Percentiles rank a stretch among this genome's conserved stretches.
phyloP scores from a whole-genome alignment of 2,113 vertebrate species.

The Aramus guarauna region DNA sequence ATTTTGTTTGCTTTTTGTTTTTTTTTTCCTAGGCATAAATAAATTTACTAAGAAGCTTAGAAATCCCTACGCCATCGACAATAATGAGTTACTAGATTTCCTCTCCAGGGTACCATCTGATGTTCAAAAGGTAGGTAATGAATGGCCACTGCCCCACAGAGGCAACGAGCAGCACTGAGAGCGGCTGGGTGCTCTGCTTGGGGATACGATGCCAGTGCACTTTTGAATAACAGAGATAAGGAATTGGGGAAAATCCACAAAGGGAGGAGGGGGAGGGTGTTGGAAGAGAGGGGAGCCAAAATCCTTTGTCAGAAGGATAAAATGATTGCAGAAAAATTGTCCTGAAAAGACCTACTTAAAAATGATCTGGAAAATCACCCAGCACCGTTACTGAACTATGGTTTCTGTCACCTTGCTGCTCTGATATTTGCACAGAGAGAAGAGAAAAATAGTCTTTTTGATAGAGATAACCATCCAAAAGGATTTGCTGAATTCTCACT shows the following conservation, averaged over 20 bases:
- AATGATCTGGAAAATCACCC: slow-evolving; percentile 55
- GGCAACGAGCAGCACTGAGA: neutral
- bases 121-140: slow-evolving; percentile 93
- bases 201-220: neutral
- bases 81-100: slow-evolving; percentile 94
- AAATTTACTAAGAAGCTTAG: slow-evolving; percentile 98
- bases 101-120: slow-evolving; percentile 97
- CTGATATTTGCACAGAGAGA: neutral
- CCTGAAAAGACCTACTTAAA: slow-evolving; percentile 64
- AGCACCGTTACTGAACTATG: neutral
- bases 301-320: slow-evolving; percentile 53
- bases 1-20: slow-evolving; percentile 17
- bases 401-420: slow-evolving; percentile 37
- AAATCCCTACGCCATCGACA: slow-evolving; percentile 90
- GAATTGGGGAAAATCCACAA: slow-evolving; percentile 46
- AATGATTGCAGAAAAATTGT: slow-evolving; percentile 65
- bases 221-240: slow-evolving; percentile 50
- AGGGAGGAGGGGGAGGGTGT: neutral
- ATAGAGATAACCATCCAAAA: neutral
- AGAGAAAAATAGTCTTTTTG: slow-evolving; percentile 22
- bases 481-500: slow-evolving; percentile 15
- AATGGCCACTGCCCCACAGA: neutral
- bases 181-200: neutral
- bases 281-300: slow-evolving; percentile 6
- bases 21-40: slow-evolving; percentile 85